Evolutionary conservation across 2,888 invertebrate genomes (phyloP), one percentile per base, ranked within the genome.

Genomic region (Hermaeophaga mercurialis): DNA sequence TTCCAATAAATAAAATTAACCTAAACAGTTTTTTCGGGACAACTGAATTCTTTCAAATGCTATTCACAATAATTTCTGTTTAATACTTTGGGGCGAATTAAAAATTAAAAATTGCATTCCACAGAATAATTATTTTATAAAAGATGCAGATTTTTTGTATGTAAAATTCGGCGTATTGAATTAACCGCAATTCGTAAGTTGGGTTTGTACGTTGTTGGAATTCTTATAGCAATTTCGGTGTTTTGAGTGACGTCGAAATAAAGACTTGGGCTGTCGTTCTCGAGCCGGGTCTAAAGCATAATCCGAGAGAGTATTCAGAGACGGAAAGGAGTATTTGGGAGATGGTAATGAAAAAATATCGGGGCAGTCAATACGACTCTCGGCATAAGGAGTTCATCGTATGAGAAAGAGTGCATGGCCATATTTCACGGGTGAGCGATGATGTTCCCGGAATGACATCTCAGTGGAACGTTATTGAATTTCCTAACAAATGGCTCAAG

Each of bases 401-500:
- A 52, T 45, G 49, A 49, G 53, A 58, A 54, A 41, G 49, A 58
- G 54, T 53, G 33, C 54, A 58, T 38, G 58, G 73, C 73, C 69
- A 75, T 76, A 76, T 75, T 75, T 77, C 73, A 77, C 68, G 58
- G 66, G 70, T 76, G 74, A 75, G 74, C 74, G 75, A 77, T 76
- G 75, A 76, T 75, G 73, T 74, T 74, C 74, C 67, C 68, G 66
- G 71, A 73, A 75, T 75, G 76, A 76, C 76, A 76, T 76, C 75
- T 75, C 73, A 73, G 74, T 75, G 73, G 73, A 73, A 71, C 74
- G 75, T 77, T 78, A 78, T 78, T 77, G 76, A 76, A 77, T 78
- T 77, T 76, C 70, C 73, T 75, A 77, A 77, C 77, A 77, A 77
- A 77, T 77, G 75, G 74, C 72, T 69, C 70, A 70, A 76, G 71